Evolutionary conservation across 2,888 invertebrate genomes (phyloP), one percentile per base, ranked within the genome.

Genomic region (Drosophila niveifrons): DNA sequence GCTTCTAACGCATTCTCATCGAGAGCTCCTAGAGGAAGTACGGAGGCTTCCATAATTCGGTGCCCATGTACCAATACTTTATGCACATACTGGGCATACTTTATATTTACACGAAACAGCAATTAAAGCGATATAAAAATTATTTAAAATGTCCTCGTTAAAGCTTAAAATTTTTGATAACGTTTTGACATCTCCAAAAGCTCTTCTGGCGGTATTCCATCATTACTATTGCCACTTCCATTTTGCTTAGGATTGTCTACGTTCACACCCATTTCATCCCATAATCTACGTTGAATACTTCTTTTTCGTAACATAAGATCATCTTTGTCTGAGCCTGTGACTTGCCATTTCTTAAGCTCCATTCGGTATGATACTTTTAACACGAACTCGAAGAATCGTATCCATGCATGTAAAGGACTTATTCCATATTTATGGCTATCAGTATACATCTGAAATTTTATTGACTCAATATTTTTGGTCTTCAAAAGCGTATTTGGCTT

Each of bases 211-310:
- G 2, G 58, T 58, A 15, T 58, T 13, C 48, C 48, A 28, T 58
- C 58, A 7, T 48, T 58, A 7, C 13, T 48, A 29, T 58, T 58
- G 10, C 48, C 58, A 15, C 48, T 43, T 39, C 41, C 41, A 29
- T 58, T 58, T 17, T 58, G 58, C 17, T 50, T 58, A 1, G 58
- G 48, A 6, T 13, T 34, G 23, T 57, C 57, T 1, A 57, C 57
- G 17, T 47, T n/a, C 3, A 23, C 10, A 9, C 36, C 36, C 18
- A 23, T 18, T 47, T 36, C 18, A 34, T 10, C 6, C 46, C 56
- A 56, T 4, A 56, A 29, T 15, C 18, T 11, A n/a, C 28, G 28
- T 28, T 28, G 28, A 28, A 28, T n/a, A n/a, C n/a, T n/a, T n/a
- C n/a, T n/a, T n/a, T n/a, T n/a, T n/a, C n/a, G n/a, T n/a, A n/a